Conservation (phyloP, 2,113 vertebrate genomes). For the Zosterops japonicus region DNA sequence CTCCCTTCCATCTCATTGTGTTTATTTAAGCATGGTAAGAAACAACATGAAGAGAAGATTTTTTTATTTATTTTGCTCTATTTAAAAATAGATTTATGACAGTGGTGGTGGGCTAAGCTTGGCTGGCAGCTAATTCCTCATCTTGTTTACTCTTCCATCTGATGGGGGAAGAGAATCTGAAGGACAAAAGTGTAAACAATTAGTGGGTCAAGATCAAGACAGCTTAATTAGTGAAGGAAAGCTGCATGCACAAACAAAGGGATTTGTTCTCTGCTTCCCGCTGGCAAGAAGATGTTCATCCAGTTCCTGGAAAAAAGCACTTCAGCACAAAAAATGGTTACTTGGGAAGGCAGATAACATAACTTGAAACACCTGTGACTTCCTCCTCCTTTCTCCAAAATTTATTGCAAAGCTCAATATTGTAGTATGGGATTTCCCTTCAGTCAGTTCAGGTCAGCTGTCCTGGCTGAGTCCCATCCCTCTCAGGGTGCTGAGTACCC, state of each 20-base stretch:
- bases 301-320: background rate
- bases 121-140: background rate
- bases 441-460: background rate
- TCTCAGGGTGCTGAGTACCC: background rate
- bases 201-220: background rate
- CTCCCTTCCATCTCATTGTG: background rate
- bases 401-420: background rate
- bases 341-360: background rate
- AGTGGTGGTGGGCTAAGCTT: background rate
- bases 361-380: background rate
- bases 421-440: background rate
- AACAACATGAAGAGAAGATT: accelerated
- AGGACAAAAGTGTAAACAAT: background rate
- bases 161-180: background rate
- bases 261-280: background rate
- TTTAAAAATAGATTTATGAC: background rate
- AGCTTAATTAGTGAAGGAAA: background rate
- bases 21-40: background rate
- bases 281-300: background rate
- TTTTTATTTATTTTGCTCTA: background rate
- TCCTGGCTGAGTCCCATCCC: background rate
- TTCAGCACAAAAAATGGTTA: background rate
- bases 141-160: background rate
- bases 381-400: background rate
- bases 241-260: background rate